Evolutionary conservation across 1,140 invertebrate genomes (phyloP).

Genomic region (Callitettix versicolor): DNA sequence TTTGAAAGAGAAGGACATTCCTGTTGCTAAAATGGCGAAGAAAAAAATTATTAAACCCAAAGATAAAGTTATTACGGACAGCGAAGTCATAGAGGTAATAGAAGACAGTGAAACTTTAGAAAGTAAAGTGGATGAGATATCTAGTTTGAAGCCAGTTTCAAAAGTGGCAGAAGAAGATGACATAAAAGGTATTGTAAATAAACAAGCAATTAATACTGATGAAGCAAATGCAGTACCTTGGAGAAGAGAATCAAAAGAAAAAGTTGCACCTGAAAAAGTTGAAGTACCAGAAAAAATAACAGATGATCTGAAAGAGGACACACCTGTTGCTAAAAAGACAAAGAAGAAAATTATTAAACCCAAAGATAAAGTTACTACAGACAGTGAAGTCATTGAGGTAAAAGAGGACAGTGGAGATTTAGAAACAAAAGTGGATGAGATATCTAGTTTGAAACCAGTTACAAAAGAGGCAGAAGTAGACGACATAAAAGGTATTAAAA

Average conservation of each 20-base stretch:
- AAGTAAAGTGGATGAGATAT: slow-evolving; percentile 19
- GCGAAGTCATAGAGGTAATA: not conserved
- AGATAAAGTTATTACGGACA: not conserved
- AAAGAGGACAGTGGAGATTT: slow-evolving; percentile 17
- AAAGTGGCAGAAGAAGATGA: too few relatives aligned
- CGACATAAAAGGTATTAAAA: not conserved
- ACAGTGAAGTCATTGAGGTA: slow-evolving; percentile 20
- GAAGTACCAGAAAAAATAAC: slow-evolving; percentile 11
- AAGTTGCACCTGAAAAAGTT: not conserved
- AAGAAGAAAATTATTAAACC: slow-evolving; percentile 22
- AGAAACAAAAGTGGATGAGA: slow-evolving; percentile 1
- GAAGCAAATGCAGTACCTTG: slow-evolving; percentile 15
- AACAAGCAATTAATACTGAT: slow-evolving; percentile 10
- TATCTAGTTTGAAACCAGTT: too few relatives aligned
- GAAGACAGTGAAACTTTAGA: slow-evolving; percentile 17
- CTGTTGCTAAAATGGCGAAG: not conserved
- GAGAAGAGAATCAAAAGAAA: slow-evolving; percentile 5
- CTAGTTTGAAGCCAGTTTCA: too few relatives aligned
- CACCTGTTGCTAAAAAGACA: slow-evolving; percentile 8
- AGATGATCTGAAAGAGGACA: slow-evolving; percentile 16
- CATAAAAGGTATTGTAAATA: slow-evolving; percentile 12
- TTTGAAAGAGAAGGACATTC: not conserved
- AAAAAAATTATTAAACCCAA: not conserved
- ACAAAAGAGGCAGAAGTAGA: not conserved
- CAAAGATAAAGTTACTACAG: slow-evolving; percentile 27